Evolutionary conservation across 2,797 vertebrate species (phyloP).

Genomic region (Amazona finschi): DNA sequence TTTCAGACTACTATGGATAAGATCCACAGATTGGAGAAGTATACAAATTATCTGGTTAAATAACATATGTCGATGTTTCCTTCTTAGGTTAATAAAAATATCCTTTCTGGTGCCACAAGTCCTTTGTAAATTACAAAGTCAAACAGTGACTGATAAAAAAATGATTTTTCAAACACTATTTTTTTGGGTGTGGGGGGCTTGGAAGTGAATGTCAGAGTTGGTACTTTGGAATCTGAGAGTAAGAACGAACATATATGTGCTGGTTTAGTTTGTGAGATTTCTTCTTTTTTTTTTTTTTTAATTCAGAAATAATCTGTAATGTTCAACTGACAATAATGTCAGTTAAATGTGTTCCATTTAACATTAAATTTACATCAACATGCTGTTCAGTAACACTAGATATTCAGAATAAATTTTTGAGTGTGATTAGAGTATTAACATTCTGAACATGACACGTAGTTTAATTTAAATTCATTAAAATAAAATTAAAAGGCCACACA

Average conservation of each 20-base stretch:
- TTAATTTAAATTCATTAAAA: slow-evolving; percentile 58
- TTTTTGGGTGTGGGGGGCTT: neutral
- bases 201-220: neutral
- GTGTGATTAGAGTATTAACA: slow-evolving; percentile 39
- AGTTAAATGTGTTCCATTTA: slow-evolving; percentile 13
- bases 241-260: neutral
- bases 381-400: slow-evolving; percentile 8
- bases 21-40: slow-evolving; percentile 12
- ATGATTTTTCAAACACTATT: slow-evolving; percentile 38
- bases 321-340: slow-evolving; percentile 30
- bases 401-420: slow-evolving; percentile 34
- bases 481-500: slow-evolving; percentile 38
- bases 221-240: neutral
- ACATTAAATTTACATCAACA: slow-evolving; percentile 25
- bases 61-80: slow-evolving; percentile 63
- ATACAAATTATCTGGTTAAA: slow-evolving; percentile 57
- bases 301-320: neutral
- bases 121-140: slow-evolving; percentile 58
- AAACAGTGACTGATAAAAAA: slow-evolving; percentile 74
- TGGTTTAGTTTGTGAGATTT: too few species aligned
- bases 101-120: slow-evolving; percentile 62
- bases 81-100: slow-evolving; percentile 70
- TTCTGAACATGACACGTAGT: slow-evolving; percentile 20
- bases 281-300: neutral
- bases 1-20: neutral